Evolutionary conservation across 2,888 invertebrate species (phyloP).

Genomic region (Amblyteles armatorius): DNA sequence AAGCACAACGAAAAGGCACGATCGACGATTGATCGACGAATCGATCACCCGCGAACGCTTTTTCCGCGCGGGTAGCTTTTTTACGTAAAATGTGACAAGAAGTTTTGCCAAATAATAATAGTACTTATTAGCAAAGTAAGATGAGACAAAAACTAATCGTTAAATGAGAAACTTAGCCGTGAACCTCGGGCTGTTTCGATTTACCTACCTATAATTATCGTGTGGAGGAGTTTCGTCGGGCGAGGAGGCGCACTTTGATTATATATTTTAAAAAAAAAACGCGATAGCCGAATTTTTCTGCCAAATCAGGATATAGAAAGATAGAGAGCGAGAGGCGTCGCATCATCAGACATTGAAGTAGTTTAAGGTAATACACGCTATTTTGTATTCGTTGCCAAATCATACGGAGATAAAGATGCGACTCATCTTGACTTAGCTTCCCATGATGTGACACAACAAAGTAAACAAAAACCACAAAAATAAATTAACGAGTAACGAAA

Average conservation of each 20-base stretch:
- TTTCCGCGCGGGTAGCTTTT: slow-evolving; percentile 83
- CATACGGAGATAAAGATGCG: slow-evolving; percentile 41
- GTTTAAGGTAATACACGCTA: slow-evolving; percentile 74
- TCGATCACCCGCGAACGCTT: slow-evolving; percentile 72
- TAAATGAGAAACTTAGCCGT: slow-evolving; percentile 39
- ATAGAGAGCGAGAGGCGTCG: slow-evolving; percentile 8
- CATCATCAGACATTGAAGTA: slow-evolving; percentile 49
- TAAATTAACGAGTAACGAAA: slow-evolving; percentile 63
- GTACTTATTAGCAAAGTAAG: slow-evolving; percentile 82
- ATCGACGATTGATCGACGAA: slow-evolving; percentile 49
- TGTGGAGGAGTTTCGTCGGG: slow-evolving; percentile 61
- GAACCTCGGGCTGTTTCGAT: slow-evolving; percentile 32
- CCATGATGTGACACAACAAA: slow-evolving; percentile 50
- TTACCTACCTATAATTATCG: slow-evolving; percentile 61
- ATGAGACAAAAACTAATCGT: slow-evolving; percentile 63
- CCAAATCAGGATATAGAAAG: slow-evolving; percentile 20
- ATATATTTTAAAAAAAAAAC: neutral
- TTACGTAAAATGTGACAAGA: slow-evolving; percentile 82
- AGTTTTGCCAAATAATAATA: slow-evolving; percentile 83
- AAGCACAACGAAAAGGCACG: slow-evolving; percentile 44
- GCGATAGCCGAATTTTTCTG: slow-evolving; percentile 44
- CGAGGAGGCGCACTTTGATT: slow-evolving; percentile 25
- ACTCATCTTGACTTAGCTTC: slow-evolving; percentile 62
- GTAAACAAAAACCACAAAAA: slow-evolving; percentile 51
- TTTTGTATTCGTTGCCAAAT: slow-evolving; percentile 80